Conservation (phyloP, 2,797 vertebrate species). For the Neolamprologus multifasciatus region DNA sequence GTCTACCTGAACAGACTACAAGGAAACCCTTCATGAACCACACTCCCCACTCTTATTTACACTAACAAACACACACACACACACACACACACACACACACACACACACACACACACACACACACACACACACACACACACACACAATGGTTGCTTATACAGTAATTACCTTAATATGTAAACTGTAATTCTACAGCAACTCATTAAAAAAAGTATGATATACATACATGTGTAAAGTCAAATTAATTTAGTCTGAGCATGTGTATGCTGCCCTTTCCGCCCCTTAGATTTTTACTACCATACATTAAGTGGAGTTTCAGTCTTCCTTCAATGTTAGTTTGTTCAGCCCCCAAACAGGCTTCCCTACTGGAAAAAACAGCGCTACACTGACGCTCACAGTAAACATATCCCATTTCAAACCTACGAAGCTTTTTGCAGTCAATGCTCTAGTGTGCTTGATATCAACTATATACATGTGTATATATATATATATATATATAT, state of each 20-base stretch:
- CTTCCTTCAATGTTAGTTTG: conserved; percentile 58
- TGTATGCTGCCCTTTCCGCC: background rate
- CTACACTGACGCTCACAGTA: conserved; percentile 57
- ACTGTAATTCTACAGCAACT: background rate
- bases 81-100: too few species aligned
- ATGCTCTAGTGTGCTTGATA: conserved; percentile 49
- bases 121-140: background rate
- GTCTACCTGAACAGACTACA: conserved; percentile 63
- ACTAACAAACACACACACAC: conserved; percentile 21
- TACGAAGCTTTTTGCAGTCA: conserved; percentile 38
- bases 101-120: background rate
- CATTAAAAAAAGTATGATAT: conserved; percentile 17
- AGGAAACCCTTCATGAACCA: conserved; percentile 64
- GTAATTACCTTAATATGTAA: background rate
- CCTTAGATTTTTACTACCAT: conserved; percentile 27
- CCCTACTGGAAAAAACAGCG: conserved; percentile 47
- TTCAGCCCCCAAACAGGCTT: conserved; percentile 48
- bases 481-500: too few species aligned
- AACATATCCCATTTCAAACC: conserved; percentile 63
- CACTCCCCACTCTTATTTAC: conserved; percentile 32
- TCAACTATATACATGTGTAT: background rate
- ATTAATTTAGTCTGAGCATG: conserved; percentile 7
- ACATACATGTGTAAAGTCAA: conserved; percentile 1
- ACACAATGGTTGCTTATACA: conserved; percentile 18
- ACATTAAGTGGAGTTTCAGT: conserved; percentile 38